Evolutionary conservation across 2,888 invertebrate species (phyloP).

Genomic region (Tenthredo scrophulariae): DNA sequence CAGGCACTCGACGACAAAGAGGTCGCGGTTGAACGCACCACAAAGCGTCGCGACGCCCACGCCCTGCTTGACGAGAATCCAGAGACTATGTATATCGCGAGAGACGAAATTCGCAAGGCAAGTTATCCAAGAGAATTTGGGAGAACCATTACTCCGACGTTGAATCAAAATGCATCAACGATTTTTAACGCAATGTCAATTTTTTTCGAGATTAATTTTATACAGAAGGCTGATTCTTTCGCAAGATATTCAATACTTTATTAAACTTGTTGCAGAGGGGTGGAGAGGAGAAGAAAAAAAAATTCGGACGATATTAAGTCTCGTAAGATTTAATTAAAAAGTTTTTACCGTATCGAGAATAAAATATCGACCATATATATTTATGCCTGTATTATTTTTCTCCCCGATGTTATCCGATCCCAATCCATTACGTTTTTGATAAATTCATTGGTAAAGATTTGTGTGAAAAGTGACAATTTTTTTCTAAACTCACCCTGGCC

Average conservation of each 20-base stretch:
- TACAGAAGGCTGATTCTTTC: not conserved
- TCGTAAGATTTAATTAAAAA: conserved; percentile 15
- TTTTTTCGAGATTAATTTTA: not conserved
- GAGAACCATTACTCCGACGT: not conserved
- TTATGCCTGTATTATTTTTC: not conserved
- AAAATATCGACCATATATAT: not conserved
- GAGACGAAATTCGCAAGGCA: not conserved
- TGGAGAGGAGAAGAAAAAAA: not conserved
- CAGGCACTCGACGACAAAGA: conserved; percentile 72
- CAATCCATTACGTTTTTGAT: too few relatives aligned
- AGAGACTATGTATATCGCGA: not conserved
- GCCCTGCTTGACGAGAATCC: conserved; percentile 57
- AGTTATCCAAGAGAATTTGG: not conserved
- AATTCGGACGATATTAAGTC: not conserved
- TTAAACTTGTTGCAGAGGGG: not conserved
- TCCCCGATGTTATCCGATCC: not conserved
- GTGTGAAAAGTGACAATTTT: not conserved
- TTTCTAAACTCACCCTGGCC: conserved; percentile 74
- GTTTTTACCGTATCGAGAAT: not conserved
- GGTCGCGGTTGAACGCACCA: conserved; percentile 77
- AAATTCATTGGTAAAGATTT: not conserved
- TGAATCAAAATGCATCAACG: not conserved
- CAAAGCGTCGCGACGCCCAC: conserved; percentile 76
- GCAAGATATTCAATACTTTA: not conserved
- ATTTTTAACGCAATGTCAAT: not conserved